Evolutionary conservation across 1,140 invertebrate species (phyloP).

Genomic region (Vanessa tameamea): DNA sequence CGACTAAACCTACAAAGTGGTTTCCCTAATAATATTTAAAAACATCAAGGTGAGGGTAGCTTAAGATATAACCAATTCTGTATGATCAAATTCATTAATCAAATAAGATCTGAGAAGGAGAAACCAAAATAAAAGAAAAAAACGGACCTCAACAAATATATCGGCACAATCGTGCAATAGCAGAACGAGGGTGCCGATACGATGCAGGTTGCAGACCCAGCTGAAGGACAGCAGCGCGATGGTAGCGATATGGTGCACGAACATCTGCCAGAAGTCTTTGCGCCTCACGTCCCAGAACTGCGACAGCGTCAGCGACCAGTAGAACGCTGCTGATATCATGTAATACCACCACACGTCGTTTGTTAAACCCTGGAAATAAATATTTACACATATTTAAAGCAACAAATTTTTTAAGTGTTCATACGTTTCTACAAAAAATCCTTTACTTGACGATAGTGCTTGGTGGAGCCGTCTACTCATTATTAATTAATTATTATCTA

Average conservation of each 20-base stretch:
- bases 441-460: too few species aligned
- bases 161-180: slow-evolving; percentile 97
- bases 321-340: slow-evolving; percentile 96
- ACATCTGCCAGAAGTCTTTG: slow-evolving; percentile 99
- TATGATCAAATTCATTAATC: too few species aligned
- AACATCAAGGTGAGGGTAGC: too few species aligned
- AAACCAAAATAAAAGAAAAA: not conserved
- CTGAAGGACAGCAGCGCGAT: slow-evolving; percentile 94
- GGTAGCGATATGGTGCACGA: slow-evolving; percentile 97
- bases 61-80: too few species aligned
- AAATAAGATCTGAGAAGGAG: too few species aligned
- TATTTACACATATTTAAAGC: too few species aligned
- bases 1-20: too few species aligned
- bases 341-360: slow-evolving; percentile 97
- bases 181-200: slow-evolving; percentile 95
- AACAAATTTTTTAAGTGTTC: too few species aligned
- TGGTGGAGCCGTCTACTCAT: too few species aligned
- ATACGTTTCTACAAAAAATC: too few species aligned
- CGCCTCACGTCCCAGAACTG: slow-evolving; percentile 96
- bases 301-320: slow-evolving; percentile 95
- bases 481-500: too few species aligned
- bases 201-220: slow-evolving; percentile 96
- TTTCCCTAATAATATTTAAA: too few species aligned
- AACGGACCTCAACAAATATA: slow-evolving; percentile 92
- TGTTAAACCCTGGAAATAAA: slow-evolving; percentile 45